Conservation (phyloP, 2,113 vertebrate genomes). For the Aphyosemion australe region DNA sequence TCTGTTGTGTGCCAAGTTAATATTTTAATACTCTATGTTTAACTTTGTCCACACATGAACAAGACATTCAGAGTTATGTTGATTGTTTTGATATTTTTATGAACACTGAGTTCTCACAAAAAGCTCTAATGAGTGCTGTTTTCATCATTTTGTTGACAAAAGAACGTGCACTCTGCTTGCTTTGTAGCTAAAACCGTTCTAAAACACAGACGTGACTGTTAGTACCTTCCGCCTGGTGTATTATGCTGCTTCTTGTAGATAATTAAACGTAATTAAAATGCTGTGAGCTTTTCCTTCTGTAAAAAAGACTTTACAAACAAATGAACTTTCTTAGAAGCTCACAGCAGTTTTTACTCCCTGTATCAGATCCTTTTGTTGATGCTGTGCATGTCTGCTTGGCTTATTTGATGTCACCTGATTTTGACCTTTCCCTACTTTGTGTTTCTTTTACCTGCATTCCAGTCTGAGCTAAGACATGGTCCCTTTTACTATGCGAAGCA, state of each 20-base stretch:
- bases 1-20: too few species aligned
- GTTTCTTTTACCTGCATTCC: conserved; percentile 98
- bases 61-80: too few species aligned
- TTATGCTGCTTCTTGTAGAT: conserved; percentile 4
- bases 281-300: neutral
- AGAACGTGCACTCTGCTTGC: neutral
- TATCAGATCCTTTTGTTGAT: conserved; percentile 25
- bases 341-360: conserved; percentile 16
- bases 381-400: conserved; percentile 54
- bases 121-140: too few species aligned
- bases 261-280: neutral
- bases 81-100: too few species aligned
- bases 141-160: neutral
- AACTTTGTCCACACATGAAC: too few species aligned
- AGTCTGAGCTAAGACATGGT: conserved; percentile 99
- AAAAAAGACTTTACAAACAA: neutral
- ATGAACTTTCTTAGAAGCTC: neutral
- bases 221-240: neutral
- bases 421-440: conserved; percentile 82
- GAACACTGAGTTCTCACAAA: too few species aligned
- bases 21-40: too few species aligned
- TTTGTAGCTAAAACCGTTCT: neutral
- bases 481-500: conserved; percentile 99
- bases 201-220: neutral
- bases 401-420: conserved; percentile 75